Conservation (phyloP, 2,797 vertebrate species). For the Iguana delicatissima region DNA sequence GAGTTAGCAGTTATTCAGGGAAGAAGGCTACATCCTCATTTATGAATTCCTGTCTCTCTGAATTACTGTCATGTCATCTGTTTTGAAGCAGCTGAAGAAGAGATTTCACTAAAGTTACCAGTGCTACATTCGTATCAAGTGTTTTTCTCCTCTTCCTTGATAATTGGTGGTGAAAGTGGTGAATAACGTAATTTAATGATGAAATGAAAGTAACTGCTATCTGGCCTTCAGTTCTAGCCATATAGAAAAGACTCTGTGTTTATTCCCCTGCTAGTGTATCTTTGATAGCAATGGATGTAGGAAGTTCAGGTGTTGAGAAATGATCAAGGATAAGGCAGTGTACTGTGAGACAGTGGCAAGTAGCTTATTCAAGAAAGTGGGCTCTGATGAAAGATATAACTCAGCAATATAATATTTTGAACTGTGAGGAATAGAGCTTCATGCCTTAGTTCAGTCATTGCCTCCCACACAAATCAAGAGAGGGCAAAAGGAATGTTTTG, state of each 20-base stretch:
- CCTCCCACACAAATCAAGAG: not conserved
- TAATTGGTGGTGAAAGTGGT: not conserved
- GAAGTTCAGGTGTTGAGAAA: not conserved
- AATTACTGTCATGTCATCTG: not conserved
- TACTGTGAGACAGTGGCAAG: not conserved
- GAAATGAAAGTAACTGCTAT: constrained; percentile 1
- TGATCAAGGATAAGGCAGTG: not conserved
- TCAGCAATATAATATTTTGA: not conserved
- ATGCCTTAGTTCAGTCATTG: not conserved
- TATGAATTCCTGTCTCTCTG: not conserved
- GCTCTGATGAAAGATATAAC: not conserved
- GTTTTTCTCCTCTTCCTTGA: not conserved
- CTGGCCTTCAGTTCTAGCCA: not conserved
- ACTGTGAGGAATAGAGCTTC: not conserved
- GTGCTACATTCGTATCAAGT: not conserved
- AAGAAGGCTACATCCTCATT: not conserved
- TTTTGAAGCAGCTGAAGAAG: not conserved
- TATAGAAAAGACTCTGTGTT: not conserved
- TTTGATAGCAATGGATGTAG: not conserved
- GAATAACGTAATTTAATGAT: constrained; percentile 8
- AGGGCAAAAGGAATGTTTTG: not conserved
- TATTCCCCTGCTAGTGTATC: not conserved
- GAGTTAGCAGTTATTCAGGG: not conserved
- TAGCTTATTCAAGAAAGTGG: not conserved
- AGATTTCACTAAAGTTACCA: not conserved